Base-by-base conservation (phyloP, 2,888 invertebrate species). In the Macaria liturata region DNA sequence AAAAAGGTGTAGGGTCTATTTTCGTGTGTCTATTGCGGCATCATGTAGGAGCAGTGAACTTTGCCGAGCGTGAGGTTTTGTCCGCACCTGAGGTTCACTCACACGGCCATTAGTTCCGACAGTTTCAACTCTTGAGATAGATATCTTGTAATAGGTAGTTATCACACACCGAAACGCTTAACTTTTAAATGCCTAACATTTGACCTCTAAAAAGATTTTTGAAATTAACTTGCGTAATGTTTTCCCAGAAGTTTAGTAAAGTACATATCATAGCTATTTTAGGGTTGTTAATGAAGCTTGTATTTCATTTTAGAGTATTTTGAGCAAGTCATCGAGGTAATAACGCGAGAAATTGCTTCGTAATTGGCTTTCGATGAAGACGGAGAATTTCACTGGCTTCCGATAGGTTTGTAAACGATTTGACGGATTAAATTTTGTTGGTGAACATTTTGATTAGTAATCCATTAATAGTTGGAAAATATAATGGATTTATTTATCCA, bases 31-130 rank as follows among this genome's bases (percentile, higher is more conserved):
- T 63, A 58, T 58, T 52, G 30, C 34, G 39, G 61, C 61, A 63
- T 72, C 65, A 69, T 63, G 68, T 80, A 84, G 84, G 90, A 87
- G 84, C 90, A 90, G 79, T 90, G 90, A 90, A 90, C 90, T 89
- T 87, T 88, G 83, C 76, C 74, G 78, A 84, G 83, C 79, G 78
- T 74, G 82, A 77, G 78, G 77, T 80, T 82, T 77, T 75, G 77
- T 81, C 84, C 79, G 81, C 87, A 87, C 88, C 88, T 90, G 85
- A 82, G 82, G 82, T 85, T 86, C 80, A 84, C 84, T 85, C 83
- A 81, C 86, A 84, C 80, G 80, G 68, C 78, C 81, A 86, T 89
- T 88, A 85, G 81, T 83, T 86, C 80, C 77, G 73, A 83, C 77
- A 80, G 78, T 82, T 83, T 84, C 82, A 81, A 81, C 80, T 80